Evolutionary conservation across 2,888 invertebrate genomes (phyloP).

Genomic region (Troglohyphantes excavatus): DNA sequence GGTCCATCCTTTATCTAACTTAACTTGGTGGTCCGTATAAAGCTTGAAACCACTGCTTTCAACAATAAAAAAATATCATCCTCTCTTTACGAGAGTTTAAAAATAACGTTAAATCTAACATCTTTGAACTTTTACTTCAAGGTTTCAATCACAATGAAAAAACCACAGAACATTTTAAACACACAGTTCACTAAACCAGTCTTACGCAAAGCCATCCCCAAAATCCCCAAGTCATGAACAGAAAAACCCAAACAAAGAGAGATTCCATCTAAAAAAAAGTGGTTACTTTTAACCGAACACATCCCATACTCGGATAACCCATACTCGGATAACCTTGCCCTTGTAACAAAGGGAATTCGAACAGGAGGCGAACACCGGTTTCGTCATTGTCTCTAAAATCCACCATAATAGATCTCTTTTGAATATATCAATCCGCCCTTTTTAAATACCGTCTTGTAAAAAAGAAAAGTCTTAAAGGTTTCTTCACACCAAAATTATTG

Average conservation of each 20-base stretch:
- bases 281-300: not conserved
- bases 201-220: not conserved
- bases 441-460: constrained; percentile 3
- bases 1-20: too few relatives aligned
- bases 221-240: not conserved
- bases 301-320: not conserved
- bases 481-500: constrained; percentile 38
- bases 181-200: not conserved
- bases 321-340: constrained; percentile 1
- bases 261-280: not conserved
- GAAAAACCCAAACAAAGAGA: not conserved
- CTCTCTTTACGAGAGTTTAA: too few relatives aligned
- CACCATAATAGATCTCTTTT: not conserved
- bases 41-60: too few relatives aligned
- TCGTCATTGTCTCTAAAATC: not conserved
- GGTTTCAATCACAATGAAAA: not conserved
- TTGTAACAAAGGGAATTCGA: not conserved
- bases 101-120: too few relatives aligned
- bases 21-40: too few relatives aligned
- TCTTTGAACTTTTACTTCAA: not conserved
- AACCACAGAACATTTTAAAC: not conserved
- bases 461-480: constrained; percentile 12
- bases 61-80: too few relatives aligned
- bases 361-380: not conserved
- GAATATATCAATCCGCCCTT: constrained; percentile 13